Percentiles rank a stretch among this genome's conserved stretches.
Evolutionary conservation across 1,140 invertebrate genomes (phyloP).

Genomic region (Sesamia nonagrioides): DNA sequence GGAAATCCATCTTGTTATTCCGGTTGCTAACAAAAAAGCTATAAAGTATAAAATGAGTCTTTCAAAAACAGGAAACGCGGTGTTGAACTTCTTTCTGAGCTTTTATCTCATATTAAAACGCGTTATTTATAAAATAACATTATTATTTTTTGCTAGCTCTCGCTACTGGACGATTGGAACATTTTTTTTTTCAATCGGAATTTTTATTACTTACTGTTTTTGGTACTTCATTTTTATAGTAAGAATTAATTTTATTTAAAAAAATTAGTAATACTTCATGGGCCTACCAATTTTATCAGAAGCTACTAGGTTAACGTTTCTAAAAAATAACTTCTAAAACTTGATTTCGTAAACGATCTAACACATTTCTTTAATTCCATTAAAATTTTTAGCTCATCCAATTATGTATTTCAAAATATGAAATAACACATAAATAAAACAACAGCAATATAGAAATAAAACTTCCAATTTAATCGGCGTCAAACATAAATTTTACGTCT

Average conservation of each 20-base stretch:
- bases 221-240: constrained; percentile 30
- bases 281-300: constrained; percentile 18
- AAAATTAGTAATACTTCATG: constrained; percentile 1
- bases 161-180: not conserved
- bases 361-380: not conserved
- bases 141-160: constrained; percentile 34
- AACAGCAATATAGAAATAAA: not conserved
- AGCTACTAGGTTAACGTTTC: constrained; percentile 8
- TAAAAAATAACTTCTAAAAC: constrained; percentile 22
- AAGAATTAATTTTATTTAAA: not conserved
- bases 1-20: constrained; percentile 65
- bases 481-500: not conserved
- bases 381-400: not conserved
- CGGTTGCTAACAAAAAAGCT: constrained; percentile 56
- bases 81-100: constrained; percentile 50
- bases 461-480: not conserved
- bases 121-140: constrained; percentile 45
- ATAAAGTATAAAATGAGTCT: constrained; percentile 55
- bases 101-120: constrained; percentile 44
- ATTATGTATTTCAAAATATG: not conserved
- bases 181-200: constrained; percentile 22
- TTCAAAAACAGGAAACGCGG: constrained; percentile 61
- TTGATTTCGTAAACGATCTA: constrained; percentile 28
- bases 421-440: not conserved
- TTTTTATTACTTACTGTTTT: constrained; percentile 43